Evolutionary conservation across 2,113 vertebrate species (phyloP).

Genomic region (Crotalus helleri): DNA sequence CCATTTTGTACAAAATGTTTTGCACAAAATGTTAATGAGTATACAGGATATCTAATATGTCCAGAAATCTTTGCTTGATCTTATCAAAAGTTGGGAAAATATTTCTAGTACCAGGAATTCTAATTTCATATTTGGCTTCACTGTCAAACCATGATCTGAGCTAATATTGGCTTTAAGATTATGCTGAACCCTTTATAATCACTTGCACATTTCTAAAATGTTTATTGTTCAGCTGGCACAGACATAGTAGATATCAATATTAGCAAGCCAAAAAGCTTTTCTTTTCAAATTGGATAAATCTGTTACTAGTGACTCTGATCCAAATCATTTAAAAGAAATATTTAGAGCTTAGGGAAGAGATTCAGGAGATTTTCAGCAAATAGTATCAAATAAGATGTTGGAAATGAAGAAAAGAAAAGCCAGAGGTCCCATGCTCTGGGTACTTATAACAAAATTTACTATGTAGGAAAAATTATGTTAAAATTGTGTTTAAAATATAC

Average conservation of each 20-base stretch:
- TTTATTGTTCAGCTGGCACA: constrained; percentile 20
- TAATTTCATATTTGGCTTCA: constrained; percentile 31
- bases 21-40: background rate
- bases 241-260: constrained; percentile 2
- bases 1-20: background rate
- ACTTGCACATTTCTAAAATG: constrained; percentile 39
- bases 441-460: background rate
- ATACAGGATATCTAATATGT: background rate
- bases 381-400: background rate
- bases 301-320: background rate
- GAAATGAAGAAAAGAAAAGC: background rate
- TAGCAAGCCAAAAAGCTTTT: background rate
- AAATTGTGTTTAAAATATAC: background rate
- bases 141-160: constrained; percentile 23
- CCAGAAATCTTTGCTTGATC: background rate
- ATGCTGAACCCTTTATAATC: constrained; percentile 34
- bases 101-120: constrained; percentile 9
- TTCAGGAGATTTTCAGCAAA: background rate
- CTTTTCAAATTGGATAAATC: constrained; percentile 2
- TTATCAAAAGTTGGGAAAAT: constrained; percentile 8
- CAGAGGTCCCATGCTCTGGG: background rate
- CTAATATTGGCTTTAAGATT: constrained; percentile 31
- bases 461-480: background rate
- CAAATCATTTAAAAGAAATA: background rate
- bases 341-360: fast-evolving